These are phyloP conservation scores for Diuraphis noxia DNA, from an alignment of 1,140 invertebrate species.

Conservation along the genomic window DNA sequence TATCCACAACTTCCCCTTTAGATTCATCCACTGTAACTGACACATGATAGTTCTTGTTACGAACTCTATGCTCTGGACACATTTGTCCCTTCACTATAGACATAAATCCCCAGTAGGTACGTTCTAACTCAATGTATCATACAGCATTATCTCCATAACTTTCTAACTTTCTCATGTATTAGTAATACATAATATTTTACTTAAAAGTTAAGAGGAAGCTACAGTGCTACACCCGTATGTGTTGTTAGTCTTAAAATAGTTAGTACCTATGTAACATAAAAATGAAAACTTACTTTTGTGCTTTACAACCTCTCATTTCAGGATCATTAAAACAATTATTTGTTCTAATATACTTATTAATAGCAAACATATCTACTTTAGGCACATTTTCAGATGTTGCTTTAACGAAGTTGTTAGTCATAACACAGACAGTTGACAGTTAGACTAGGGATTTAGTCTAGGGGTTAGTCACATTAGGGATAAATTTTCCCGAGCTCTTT, in stretches of 20 bases:
- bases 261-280: background rate
- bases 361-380: background rate
- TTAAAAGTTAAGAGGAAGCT: background rate
- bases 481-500: constrained; percentile 54
- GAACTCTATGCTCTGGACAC: constrained; percentile 17
- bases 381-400: background rate
- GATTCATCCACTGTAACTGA: background rate
- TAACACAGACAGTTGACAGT: no score
- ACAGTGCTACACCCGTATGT: background rate
- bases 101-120: background rate
- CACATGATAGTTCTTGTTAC: background rate
- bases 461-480: no score
- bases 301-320: background rate
- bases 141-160: background rate
- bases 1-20: background rate
- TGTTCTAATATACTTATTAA: background rate
- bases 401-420: no score
- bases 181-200: background rate
- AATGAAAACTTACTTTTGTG: background rate
- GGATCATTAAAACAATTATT: background rate
- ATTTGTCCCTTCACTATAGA: background rate
- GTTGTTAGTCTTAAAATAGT: background rate
- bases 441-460: no score
- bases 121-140: background rate
- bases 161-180: background rate